Evolutionary conservation across 2,797 vertebrate genomes (phyloP).

Genomic region (Etheostoma perlongum): DNA sequence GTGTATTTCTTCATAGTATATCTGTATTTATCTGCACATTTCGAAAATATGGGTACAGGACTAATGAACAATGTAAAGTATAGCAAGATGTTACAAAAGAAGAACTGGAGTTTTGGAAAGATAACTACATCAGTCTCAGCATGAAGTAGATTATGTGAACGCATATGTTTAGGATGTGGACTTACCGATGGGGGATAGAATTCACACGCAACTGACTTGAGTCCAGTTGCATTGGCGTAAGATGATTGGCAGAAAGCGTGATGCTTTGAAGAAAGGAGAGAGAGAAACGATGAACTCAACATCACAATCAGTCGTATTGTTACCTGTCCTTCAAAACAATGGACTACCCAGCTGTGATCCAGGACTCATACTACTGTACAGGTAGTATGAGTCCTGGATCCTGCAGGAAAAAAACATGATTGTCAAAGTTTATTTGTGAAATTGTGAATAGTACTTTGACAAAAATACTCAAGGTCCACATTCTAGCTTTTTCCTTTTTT

Average conservation of each 20-base stretch:
- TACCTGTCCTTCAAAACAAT: neutral
- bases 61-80: neutral
- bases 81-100: neutral
- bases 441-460: no score
- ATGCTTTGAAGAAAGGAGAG: slow-evolving; percentile 8
- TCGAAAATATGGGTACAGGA: neutral
- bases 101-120: neutral
- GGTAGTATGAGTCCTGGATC: no score
- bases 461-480: no score
- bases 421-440: no score
- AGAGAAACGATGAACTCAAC: neutral
- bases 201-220: neutral
- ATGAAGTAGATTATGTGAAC: neutral
- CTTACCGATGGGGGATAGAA: slow-evolving; percentile 43
- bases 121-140: neutral
- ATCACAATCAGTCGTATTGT: no score
- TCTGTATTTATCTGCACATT: neutral
- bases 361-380: neutral
- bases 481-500: no score
- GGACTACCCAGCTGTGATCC: no score
- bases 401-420: no score
- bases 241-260: slow-evolving; percentile 24
- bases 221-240: fast-evolving
- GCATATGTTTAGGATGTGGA: neutral
- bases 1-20: neutral